Evolutionary conservation across 2,888 invertebrate species (phyloP), one percentile per base, ranked within the genome.

Genomic region (Xanthorhoe spadicearia): DNA sequence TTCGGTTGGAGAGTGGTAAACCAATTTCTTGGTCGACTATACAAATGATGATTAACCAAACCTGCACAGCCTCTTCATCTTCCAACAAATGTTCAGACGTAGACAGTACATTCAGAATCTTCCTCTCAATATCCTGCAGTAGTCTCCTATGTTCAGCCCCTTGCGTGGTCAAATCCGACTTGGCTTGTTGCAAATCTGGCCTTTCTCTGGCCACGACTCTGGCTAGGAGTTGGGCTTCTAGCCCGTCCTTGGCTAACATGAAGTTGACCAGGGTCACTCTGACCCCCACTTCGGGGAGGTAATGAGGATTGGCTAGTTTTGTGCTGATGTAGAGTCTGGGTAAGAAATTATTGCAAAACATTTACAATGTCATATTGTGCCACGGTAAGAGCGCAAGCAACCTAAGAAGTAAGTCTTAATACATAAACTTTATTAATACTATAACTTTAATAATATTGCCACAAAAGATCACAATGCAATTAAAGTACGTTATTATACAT

Each of bases 241-340:
- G 90, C 0, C 99, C 99, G 61, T 96, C 96, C 50, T 95, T 95
- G 4, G 98, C 98, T 75, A 99, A 96, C 96, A 98, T 97, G 83
- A 99, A 99, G 90, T 98, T 98, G 2, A 99, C 94, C 19, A 99
- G 84, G 0, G 98, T 97, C 6, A 97, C 96, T 85, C 98, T 98
- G 0, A 98, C 98, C 0, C 98, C 97, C 6, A 98, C 95, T 90
- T 99, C 99, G 0, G 99, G 98, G 61, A 98, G 87, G 83, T 98
- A 99, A 88, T 98, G 98, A 0, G 99, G 99, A 91, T 98, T 99
- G 19, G 97, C 94, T 53, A 98, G 89, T 83, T 98, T 98, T 1
- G 99, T 98, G 17, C 98, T 98, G 75, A 99, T 97, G 84, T 98
- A 99, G 70, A 99, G 94, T 77, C 98, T 97, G 77, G 18, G 19